A percentile compares a stretch with the other conserved stretches of the same genome.
Evolutionary conservation across 2,113 vertebrate genomes (phyloP).

Genomic region (Pardalotus punctatus): DNA sequence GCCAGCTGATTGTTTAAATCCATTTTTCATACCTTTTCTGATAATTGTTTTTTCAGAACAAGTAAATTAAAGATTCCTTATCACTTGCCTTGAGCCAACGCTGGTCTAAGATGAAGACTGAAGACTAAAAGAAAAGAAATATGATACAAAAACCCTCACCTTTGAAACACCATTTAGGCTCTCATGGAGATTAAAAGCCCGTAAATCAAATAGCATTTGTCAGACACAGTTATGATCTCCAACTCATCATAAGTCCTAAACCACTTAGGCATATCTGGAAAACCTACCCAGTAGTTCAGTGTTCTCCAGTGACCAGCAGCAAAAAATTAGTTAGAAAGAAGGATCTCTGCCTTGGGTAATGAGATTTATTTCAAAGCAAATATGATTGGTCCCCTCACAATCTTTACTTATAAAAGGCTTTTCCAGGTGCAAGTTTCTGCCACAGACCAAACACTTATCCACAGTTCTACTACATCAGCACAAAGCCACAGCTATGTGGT

Average conservation of each 20-base stretch:
- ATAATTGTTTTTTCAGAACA: neutral
- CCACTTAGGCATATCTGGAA: neutral
- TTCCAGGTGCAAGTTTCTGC: neutral
- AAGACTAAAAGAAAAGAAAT: neutral
- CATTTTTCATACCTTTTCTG: neutral
- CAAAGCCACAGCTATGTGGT: neutral
- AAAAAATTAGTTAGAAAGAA: neutral
- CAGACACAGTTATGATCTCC: neutral
- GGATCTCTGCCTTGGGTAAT: accelerated
- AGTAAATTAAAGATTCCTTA: neutral
- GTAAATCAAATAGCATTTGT: neutral
- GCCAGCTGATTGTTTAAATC: neutral
- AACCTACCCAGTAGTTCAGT: neutral
- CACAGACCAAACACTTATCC: neutral
- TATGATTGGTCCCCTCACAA: neutral
- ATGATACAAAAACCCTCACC: neutral
- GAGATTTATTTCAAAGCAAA: neutral
- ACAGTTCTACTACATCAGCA: neutral
- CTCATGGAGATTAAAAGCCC: neutral
- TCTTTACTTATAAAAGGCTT: neutral
- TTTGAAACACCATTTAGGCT: neutral
- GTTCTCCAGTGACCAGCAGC: neutral
- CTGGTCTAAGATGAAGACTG: neutral
- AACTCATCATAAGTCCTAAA: neutral
- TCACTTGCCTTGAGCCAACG: neutral